Percentiles rank a stretch among this genome's conserved stretches.
These are phyloP conservation scores for Salticus scenicus DNA, from an alignment of 2,888 invertebrate genomes.

Conservation along the genomic window DNA sequence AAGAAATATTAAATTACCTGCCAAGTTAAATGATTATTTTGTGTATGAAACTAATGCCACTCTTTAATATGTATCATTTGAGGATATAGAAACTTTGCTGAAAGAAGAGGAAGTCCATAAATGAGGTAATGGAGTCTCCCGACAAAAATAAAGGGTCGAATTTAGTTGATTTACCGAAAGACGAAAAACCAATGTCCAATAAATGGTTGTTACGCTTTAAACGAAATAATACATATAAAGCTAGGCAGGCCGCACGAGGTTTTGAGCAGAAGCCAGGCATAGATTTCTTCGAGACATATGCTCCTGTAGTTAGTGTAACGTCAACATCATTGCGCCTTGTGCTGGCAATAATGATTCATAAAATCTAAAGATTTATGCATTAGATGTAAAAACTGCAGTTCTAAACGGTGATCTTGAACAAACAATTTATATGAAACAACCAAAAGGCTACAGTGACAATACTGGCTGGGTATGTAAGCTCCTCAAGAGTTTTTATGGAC, in stretches of 20 bases:
- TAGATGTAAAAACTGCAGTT: slow-evolving; percentile 19
- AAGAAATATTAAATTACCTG: background rate
- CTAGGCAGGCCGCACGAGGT: slow-evolving; percentile 4
- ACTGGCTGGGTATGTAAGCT: slow-evolving; percentile 23
- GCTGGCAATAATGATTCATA: background rate
- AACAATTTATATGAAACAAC: slow-evolving; percentile 16
- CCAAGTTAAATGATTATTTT: slow-evolving; percentile 5
- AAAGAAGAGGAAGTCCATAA: slow-evolving; percentile 1
- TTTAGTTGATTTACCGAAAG: background rate
- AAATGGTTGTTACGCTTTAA: background rate
- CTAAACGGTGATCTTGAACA: slow-evolving; percentile 10
- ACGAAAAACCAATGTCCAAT: background rate
- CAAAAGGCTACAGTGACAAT: slow-evolving; percentile 4
- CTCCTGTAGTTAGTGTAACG: slow-evolving; percentile 1
- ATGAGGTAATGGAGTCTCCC: slow-evolving; percentile 11
- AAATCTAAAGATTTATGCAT: background rate
- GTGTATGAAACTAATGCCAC: background rate
- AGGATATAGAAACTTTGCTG: background rate
- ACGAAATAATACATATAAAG: background rate
- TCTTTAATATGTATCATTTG: background rate
- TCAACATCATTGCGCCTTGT: background rate
- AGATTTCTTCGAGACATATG: slow-evolving; percentile 4
- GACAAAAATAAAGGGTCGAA: slow-evolving; percentile 14
- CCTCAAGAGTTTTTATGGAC: background rate
- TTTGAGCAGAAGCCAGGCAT: slow-evolving; percentile 1